phyloP scores from a whole-genome alignment of 1,140 invertebrate species.

The Tetraneura akinire region DNA sequence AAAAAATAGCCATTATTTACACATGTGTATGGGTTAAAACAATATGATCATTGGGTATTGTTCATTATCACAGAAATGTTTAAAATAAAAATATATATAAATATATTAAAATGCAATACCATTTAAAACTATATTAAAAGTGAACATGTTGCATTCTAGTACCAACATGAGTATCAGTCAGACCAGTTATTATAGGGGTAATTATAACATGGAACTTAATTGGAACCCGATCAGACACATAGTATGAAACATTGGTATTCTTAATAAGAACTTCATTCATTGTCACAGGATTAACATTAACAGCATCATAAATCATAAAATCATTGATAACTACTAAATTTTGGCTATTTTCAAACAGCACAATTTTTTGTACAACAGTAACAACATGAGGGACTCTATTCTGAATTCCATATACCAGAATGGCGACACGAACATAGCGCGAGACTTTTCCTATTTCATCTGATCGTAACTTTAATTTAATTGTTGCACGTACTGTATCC shows the following conservation, averaged over 20 bases:
- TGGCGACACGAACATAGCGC: constrained; percentile 69
- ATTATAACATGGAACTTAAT: constrained; percentile 43
- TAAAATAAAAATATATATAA: not conserved
- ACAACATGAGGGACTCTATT: constrained; percentile 77
- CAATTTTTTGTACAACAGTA: constrained; percentile 60
- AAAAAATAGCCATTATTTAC: not conserved
- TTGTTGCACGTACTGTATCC: constrained; percentile 71
- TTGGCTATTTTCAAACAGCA: constrained; percentile 12
- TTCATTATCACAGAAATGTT: constrained; percentile 10
- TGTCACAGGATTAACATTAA: not conserved
- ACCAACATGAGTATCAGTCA: constrained; percentile 43
- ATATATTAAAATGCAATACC: not conserved
- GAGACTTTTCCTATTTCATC: constrained; percentile 59
- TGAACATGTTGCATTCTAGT: constrained; percentile 46
- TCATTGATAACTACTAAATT: constrained; percentile 14
- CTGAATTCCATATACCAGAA: constrained; percentile 74
- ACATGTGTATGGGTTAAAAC: not conserved
- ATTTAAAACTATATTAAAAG: not conserved
- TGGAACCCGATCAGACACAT: not conserved
- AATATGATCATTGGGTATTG: not conserved
- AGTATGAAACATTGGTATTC: constrained; percentile 44
- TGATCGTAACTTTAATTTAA: constrained; percentile 68
- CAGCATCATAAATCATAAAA: constrained; percentile 30
- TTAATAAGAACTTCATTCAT: not conserved
- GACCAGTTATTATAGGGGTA: constrained; percentile 21